These are phyloP conservation scores for Oryzias melastigma DNA, from an alignment of 2,113 vertebrate genomes.

Conservation along the genomic window DNA sequence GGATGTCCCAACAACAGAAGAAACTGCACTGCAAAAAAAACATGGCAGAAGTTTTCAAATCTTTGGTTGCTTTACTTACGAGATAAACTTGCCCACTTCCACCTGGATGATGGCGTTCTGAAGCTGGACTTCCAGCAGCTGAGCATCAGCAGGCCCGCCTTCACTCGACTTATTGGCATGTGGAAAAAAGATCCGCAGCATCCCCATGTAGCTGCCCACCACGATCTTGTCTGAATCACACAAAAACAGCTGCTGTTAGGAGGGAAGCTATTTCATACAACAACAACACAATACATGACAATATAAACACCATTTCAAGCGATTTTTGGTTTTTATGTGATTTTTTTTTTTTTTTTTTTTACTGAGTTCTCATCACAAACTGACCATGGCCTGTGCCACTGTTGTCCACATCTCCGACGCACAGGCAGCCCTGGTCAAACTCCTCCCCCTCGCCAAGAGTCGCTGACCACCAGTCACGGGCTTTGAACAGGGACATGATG, in stretches of 20 bases:
- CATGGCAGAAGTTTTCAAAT: no score
- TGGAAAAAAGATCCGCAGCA: constrained; percentile 88
- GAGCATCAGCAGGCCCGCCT: constrained; percentile 78
- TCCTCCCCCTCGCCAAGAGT: constrained; percentile 90
- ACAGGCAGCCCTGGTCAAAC: constrained; percentile 95
- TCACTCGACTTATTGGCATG: constrained; percentile 80
- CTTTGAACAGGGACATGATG: constrained; percentile 97
- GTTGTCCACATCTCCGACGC: constrained; percentile 93
- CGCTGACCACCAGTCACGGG: constrained; percentile 95
- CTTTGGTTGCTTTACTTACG: constrained; percentile 82
- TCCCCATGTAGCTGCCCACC: constrained; percentile 93
- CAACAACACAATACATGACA: no score
- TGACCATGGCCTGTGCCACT: constrained; percentile 87
- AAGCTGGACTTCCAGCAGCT: constrained; percentile 90
- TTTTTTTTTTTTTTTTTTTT: neutral
- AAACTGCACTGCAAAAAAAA: no score
- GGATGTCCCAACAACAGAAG: no score
- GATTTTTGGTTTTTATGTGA: no score
- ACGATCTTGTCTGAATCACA: constrained; percentile 87
- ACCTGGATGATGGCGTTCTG: constrained; percentile 89
- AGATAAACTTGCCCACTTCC: constrained; percentile 96
- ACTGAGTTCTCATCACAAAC: constrained; percentile 11
- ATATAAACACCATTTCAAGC: neutral
- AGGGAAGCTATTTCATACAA: neutral
- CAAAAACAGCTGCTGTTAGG: neutral